These are phyloP conservation scores for Nymphicus hollandicus DNA, from an alignment of 2,113 vertebrate species.

Conservation along the genomic window DNA sequence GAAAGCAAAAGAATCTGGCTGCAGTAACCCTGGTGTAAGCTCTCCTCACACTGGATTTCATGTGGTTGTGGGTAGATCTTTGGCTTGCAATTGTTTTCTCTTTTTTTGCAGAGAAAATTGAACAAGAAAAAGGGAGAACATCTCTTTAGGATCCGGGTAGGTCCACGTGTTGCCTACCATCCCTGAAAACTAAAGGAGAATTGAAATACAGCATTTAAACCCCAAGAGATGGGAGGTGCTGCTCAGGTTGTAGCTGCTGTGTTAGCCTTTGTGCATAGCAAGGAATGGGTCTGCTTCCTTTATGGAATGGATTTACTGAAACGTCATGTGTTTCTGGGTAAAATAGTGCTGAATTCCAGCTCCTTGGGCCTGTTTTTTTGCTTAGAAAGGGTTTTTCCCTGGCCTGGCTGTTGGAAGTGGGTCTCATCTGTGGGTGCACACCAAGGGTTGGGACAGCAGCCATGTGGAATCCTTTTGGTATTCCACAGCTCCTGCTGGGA, in stretches of 20 bases:
- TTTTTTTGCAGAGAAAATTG: slow-evolving; percentile 62
- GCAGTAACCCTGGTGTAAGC: neutral
- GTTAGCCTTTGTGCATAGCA: neutral
- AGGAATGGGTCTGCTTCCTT: neutral
- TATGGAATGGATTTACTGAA: neutral
- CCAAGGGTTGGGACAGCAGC: neutral
- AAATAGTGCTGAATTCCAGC: neutral
- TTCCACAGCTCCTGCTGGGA: neutral
- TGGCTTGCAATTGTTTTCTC: slow-evolving; percentile 54
- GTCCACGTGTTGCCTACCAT: slow-evolving; percentile 12
- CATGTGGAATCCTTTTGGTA: neutral
- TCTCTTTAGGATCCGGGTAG: slow-evolving; percentile 60
- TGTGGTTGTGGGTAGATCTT: slow-evolving; percentile 39
- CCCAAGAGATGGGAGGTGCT: neutral
- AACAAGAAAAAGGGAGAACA: slow-evolving; percentile 50
- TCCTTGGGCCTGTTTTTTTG: neutral
- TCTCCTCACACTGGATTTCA: neutral
- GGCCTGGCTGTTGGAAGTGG: neutral
- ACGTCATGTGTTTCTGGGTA: neutral
- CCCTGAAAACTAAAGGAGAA: slow-evolving; percentile 4
- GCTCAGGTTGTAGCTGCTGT: neutral
- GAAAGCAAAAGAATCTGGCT: neutral
- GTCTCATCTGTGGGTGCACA: neutral
- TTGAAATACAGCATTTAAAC: neutral
- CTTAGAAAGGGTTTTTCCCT: neutral